phyloP scores from a whole-genome alignment of 2,113 vertebrate species.

The Triplophysa rosa region DNA sequence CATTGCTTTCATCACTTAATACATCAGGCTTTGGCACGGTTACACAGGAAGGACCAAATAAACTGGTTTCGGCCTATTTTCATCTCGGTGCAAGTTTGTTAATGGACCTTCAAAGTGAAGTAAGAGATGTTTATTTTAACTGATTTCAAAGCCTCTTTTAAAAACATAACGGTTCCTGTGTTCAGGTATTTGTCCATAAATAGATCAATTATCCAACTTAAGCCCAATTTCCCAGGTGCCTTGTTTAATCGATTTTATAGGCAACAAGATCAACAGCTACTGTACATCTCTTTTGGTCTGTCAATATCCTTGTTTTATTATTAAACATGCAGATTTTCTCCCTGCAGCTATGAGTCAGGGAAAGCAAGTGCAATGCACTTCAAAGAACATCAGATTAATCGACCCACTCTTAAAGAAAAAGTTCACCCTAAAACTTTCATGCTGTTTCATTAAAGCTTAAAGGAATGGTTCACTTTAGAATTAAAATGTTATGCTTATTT shows the following conservation, averaged over 20 bases:
- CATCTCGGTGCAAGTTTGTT: not conserved
- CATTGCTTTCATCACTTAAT: not conserved
- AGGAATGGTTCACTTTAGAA: too few species aligned
- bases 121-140: not conserved
- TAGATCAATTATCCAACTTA: conserved; percentile 14
- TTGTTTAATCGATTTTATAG: not conserved
- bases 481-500: too few species aligned
- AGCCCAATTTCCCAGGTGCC: not conserved
- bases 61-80: not conserved
- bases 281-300: not conserved
- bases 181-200: not conserved
- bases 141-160: not conserved
- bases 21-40: not conserved
- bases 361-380: conserved; percentile 19
- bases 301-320: conserved; percentile 24
- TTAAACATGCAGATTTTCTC: conserved; percentile 16
- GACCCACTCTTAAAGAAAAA: conserved; percentile 11
- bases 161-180: not conserved
- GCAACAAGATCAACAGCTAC: not conserved
- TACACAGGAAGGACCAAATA: conserved; percentile 5
- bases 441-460: too few species aligned
- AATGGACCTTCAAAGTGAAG: not conserved
- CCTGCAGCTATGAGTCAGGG: not conserved
- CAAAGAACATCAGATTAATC: conserved; percentile 7
- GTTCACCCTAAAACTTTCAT: too few species aligned